phyloP scores from a whole-genome alignment of 1,140 invertebrate species.

The Uloborus diversus region DNA sequence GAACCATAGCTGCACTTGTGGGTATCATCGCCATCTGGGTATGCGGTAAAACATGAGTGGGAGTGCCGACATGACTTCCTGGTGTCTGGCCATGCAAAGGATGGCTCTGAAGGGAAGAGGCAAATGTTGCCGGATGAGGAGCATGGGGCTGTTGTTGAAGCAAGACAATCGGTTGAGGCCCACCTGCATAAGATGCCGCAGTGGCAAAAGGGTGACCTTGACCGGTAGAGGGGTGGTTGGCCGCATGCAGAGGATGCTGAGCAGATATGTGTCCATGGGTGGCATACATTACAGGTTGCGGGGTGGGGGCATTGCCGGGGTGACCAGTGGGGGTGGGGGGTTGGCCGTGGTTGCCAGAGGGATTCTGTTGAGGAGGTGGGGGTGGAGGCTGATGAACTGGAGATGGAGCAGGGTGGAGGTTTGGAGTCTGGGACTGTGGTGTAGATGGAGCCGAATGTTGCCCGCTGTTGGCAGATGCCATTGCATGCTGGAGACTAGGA shows the following conservation, averaged over 20 bases:
- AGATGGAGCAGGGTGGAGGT: conserved; percentile 45
- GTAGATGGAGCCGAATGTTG: conserved; percentile 49
- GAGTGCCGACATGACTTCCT: conserved; percentile 43
- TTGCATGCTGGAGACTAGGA: conserved; percentile 29
- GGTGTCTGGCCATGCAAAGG: conserved; percentile 53
- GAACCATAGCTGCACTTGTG: conserved; percentile 50
- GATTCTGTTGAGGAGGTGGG: no score
- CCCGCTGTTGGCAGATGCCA: conserved; percentile 31
- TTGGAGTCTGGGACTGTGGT: conserved; percentile 55
- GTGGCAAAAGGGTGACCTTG: conserved; percentile 38
- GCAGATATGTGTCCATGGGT: conserved; percentile 44
- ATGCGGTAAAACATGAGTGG: conserved; percentile 37
- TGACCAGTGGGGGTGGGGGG: conserved; percentile 39
- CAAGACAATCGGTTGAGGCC: conserved; percentile 52
- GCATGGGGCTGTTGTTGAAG: conserved; percentile 49
- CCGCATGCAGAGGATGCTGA: conserved; percentile 34
- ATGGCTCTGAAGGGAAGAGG: conserved; percentile 48
- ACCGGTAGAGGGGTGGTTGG: conserved; percentile 3
- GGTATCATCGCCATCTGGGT: conserved; percentile 33
- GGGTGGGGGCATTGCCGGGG: conserved; percentile 40
- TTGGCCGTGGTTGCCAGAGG: conserved; percentile 22
- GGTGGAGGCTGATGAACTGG: conserved; percentile 54
- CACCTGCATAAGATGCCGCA: conserved; percentile 10
- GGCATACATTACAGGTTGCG: conserved; percentile 45
- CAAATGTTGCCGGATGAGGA: conserved; percentile 26